Conservation (phyloP, 2,888 invertebrate genomes). For the Pristionchus mayeri region DNA sequence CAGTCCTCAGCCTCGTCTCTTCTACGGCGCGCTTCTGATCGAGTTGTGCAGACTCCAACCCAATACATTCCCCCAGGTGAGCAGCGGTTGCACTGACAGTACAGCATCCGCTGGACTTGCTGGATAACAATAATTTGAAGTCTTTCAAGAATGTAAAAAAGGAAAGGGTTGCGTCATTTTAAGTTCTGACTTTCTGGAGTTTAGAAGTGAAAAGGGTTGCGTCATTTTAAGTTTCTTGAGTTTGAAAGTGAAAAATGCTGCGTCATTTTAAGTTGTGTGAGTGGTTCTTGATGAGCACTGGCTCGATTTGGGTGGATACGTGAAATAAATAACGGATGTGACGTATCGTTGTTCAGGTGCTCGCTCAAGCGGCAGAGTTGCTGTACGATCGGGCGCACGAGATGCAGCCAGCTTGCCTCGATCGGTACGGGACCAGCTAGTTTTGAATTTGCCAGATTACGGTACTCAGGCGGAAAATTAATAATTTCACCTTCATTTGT, state of each 20-base stretch:
- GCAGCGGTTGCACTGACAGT: neutral
- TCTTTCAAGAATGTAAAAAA: too few species aligned
- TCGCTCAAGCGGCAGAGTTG: slow-evolving; percentile 97
- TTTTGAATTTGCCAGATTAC: neutral
- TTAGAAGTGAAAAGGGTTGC: too few species aligned
- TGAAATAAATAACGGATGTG: too few species aligned
- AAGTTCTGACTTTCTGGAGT: too few species aligned
- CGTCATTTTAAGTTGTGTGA: too few species aligned
- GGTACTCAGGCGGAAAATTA: neutral
- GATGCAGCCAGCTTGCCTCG: slow-evolving; percentile 97
- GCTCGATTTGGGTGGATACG: too few species aligned
- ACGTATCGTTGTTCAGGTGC: slow-evolving; percentile 71
- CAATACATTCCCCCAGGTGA: slow-evolving; percentile 92
- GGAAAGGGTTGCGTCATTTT: too few species aligned
- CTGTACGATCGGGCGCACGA: slow-evolving; percentile 94
- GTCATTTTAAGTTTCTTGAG: too few species aligned
- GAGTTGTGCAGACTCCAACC: slow-evolving; percentile 97
- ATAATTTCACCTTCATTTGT: slow-evolving; percentile 68
- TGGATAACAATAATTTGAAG: too few species aligned
- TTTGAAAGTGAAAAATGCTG: too few species aligned
- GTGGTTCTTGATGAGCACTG: too few species aligned
- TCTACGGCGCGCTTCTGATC: slow-evolving; percentile 90
- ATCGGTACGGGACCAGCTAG: slow-evolving; percentile 81
- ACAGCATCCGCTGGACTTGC: neutral
- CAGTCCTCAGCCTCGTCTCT: slow-evolving; percentile 78